phyloP scores from a whole-genome alignment of 2,888 invertebrate genomes.

The Euclidia mi region DNA sequence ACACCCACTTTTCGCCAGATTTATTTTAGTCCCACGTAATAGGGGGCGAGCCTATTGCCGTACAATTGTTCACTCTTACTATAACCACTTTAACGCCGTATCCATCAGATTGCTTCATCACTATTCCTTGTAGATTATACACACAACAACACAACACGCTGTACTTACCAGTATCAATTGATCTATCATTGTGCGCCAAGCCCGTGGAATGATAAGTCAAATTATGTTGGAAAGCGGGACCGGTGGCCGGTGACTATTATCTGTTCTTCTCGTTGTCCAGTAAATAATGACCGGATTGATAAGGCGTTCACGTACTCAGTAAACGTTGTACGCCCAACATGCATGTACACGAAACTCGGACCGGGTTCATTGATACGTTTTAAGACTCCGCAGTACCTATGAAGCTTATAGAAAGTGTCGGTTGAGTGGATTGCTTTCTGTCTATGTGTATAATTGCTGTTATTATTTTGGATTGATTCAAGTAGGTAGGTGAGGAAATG shows the following conservation, averaged over 20 bases:
- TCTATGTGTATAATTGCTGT: neutral
- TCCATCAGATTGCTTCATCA: no score
- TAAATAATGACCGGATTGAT: slow-evolving; percentile 64
- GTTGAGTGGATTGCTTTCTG: slow-evolving; percentile 6
- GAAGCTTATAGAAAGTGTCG: slow-evolving; percentile 8
- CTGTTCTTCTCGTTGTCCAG: slow-evolving; percentile 63
- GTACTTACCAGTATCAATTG: no score
- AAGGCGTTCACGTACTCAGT: slow-evolving; percentile 62
- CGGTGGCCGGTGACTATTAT: slow-evolving; percentile 56
- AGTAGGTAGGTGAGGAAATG: slow-evolving; percentile 21
- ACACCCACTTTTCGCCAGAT: no score
- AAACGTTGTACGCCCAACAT: slow-evolving; percentile 41
- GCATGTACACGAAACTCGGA: slow-evolving; percentile 7
- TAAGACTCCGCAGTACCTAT: neutral
- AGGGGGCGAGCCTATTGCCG: no score
- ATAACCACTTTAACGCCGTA: no score
- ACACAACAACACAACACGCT: no score
- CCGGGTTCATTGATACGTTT: neutral
- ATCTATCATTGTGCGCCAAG: no score
- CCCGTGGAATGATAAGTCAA: no score
- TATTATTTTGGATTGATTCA: neutral
- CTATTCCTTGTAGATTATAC: no score
- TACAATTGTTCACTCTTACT: no score
- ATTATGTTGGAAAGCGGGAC: no score
- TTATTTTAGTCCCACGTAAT: no score